Evolutionary conservation across 2,113 vertebrate genomes (phyloP).

Genomic region (Megaleporinus macrocephalus): DNA sequence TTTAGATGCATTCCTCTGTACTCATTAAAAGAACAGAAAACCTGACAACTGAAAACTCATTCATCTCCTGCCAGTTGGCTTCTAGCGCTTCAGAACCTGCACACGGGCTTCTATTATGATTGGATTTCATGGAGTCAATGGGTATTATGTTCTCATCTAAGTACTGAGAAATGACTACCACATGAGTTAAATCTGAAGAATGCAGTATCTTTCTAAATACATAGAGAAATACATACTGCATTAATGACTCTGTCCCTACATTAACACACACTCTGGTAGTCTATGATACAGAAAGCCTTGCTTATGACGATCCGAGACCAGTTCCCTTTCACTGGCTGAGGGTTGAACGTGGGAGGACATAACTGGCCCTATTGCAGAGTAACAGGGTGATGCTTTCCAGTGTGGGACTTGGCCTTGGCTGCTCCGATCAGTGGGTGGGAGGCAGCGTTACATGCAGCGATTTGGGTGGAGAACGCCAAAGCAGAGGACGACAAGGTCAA

Average conservation of each 20-base stretch:
- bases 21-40: too few species aligned
- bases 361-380: not conserved
- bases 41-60: too few species aligned
- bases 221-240: too few species aligned
- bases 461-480: not conserved
- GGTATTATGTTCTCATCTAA: not conserved
- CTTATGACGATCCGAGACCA: not conserved
- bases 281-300: too few species aligned
- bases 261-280: not conserved
- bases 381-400: not conserved
- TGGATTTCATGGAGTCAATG: too few species aligned
- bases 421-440: not conserved
- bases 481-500: constrained; percentile 7
- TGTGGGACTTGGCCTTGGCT: not conserved
- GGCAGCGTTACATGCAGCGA: not conserved
- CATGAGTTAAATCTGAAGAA: too few species aligned
- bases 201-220: too few species aligned
- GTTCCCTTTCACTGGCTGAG: not conserved
- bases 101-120: too few species aligned
- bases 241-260: not conserved
- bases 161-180: too few species aligned
- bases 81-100: not conserved
- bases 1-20: too few species aligned
- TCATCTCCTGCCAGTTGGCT: not conserved
- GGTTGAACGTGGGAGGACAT: not conserved